Evolutionary conservation across 2,888 invertebrate genomes (phyloP), one percentile per base, ranked within the genome.

Genomic region (Chloroclystis v-ata): DNA sequence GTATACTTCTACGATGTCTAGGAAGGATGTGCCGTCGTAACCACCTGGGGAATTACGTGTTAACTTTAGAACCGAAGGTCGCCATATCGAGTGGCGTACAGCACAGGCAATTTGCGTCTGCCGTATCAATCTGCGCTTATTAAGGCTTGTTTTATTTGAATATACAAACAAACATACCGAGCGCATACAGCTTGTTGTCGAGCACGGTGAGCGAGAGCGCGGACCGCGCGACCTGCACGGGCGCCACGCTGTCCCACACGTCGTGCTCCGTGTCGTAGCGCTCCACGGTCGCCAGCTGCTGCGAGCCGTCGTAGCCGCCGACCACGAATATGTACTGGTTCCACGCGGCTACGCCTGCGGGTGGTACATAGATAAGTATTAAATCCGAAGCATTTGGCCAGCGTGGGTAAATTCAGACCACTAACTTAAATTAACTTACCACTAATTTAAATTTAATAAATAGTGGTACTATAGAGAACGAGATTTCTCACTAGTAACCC

Each of bases 321-420:
- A 97, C 93, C n/a, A 96, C 97, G 78, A 95, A 97, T 57, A 97
- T 94, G 74, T 90, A 94, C 69, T 96, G 95, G 67, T 94, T 94
- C 65, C 97, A 88, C 9, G 94, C 93, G 4, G 94, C 94, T 29
- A 96, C 95, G 47, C 96, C 93, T 92, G 65, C 2, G 4, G 0
- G 41, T 1, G 5, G n/a, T 10, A 28, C 3, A 10, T 28, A 6
- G 9, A 26, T 26, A 26, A 26, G 2, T 26, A 26, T 26, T 6
- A n/a, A n/a, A n/a, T n/a, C n/a, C n/a, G n/a, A n/a, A n/a, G n/a
- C n/a, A 26, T 26, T 2, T 26, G 7, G 32, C 72, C 96, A n/a
- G n/a, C n/a, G n/a, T n/a, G n/a, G n/a, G n/a, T n/a, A n/a, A n/a
- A n/a, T n/a, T n/a, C n/a, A n/a, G n/a, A n/a, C n/a, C n/a, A n/a